Evolutionary conservation across 2,888 invertebrate species (phyloP).

Genomic region (Tribolium freemani): DNA sequence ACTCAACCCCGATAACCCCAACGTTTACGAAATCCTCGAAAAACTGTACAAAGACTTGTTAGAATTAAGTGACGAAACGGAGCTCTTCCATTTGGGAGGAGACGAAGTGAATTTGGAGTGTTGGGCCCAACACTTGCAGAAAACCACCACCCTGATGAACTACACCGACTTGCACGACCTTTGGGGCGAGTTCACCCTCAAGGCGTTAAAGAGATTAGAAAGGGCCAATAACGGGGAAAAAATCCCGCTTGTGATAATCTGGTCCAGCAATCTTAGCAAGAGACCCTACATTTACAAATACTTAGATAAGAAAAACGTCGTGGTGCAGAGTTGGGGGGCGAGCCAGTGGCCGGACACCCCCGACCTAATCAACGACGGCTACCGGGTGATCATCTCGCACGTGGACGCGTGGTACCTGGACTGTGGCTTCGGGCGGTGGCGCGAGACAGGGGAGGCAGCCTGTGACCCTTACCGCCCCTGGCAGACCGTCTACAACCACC

Average conservation of each 20-base stretch:
- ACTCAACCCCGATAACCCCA: conserved; percentile 84
- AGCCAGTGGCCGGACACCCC: conserved; percentile 86
- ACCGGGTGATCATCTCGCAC: conserved; percentile 84
- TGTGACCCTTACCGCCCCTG: conserved; percentile 90
- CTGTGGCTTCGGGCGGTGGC: conserved; percentile 90
- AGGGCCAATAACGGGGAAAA: conserved; percentile 74
- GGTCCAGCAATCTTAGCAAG: conserved; percentile 85
- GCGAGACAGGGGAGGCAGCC: conserved; percentile 86
- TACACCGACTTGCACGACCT: conserved; percentile 83
- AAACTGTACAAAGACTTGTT: conserved; percentile 83
- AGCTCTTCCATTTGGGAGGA: conserved; percentile 87
- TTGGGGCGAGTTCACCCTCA: conserved; percentile 84
- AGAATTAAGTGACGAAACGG: conserved; percentile 80
- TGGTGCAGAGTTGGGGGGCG: conserved; percentile 86
- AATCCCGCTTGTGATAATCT: conserved; percentile 75
- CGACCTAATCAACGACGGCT: conserved; percentile 83
- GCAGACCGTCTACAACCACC: conserved; percentile 89
- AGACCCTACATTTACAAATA: conserved; percentile 74
- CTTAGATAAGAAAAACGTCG: conserved; percentile 70
- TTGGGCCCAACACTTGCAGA: conserved; percentile 74
- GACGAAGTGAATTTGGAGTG: conserved; percentile 87
- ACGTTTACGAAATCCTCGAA: conserved; percentile 81
- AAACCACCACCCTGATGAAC: conserved; percentile 66
- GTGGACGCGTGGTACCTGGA: conserved; percentile 92
- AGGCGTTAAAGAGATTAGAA: conserved; percentile 73